Percentiles rank a stretch among this genome's conserved stretches.
These are phyloP conservation scores for Norana najaformis DNA, from an alignment of 2,888 invertebrate species.

Conservation along the genomic window DNA sequence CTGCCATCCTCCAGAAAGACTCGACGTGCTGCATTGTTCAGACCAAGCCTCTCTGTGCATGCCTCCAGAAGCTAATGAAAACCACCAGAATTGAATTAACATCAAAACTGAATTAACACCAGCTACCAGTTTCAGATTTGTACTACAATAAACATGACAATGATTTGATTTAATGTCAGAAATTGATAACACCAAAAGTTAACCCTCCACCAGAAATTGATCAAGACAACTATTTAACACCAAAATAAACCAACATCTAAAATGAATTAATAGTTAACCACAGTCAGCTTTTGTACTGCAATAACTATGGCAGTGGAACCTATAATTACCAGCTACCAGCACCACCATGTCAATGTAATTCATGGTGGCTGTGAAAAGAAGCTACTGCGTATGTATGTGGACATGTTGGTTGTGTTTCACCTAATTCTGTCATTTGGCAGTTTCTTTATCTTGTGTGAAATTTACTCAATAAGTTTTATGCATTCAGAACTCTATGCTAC, in stretches of 20 bases:
- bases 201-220: neutral
- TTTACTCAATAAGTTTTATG: too few species aligned
- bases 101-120: neutral
- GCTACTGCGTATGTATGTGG: neutral
- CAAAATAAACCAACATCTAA: neutral
- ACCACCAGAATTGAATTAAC: neutral
- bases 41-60: slow-evolving; percentile 57
- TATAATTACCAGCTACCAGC: too few species aligned
- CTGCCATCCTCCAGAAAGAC: slow-evolving; percentile 59
- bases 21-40: slow-evolving; percentile 59
- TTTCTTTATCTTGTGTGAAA: neutral
- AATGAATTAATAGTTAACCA: neutral
- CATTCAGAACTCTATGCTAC: too few species aligned
- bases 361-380: neutral
- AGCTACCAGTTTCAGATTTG: neutral
- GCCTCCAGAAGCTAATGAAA: slow-evolving; percentile 55
- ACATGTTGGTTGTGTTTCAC: neutral
- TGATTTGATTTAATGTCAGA: too few species aligned
- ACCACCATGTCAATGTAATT: neutral
- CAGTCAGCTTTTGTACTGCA: neutral
- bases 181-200: too few species aligned
- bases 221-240: neutral
- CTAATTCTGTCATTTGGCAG: neutral
- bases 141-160: neutral
- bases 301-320: too few species aligned